These are phyloP conservation scores for Phalacrocorax carbo DNA, from an alignment of 2,113 vertebrate genomes.

Conservation along the genomic window DNA sequence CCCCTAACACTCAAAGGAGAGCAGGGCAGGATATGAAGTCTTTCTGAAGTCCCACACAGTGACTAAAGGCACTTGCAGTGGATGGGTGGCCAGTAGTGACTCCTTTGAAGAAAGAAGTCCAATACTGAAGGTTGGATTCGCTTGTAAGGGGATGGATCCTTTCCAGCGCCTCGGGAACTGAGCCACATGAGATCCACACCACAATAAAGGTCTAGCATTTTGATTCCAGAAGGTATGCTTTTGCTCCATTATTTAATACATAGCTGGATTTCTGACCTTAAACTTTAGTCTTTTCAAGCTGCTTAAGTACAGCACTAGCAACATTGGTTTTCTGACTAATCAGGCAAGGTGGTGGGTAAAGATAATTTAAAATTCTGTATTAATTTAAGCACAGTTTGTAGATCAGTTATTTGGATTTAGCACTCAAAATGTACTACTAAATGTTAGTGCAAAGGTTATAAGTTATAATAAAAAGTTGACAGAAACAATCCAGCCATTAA, in stretches of 20 bases:
- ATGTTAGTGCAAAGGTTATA: not conserved
- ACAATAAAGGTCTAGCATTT: not conserved
- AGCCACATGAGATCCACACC: rapidly evolving
- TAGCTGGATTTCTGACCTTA: not conserved
- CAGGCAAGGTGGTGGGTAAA: not conserved
- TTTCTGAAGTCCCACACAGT: not conserved
- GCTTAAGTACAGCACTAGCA: not conserved
- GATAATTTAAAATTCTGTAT: not conserved
- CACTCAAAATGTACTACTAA: not conserved
- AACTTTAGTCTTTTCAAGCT: not conserved
- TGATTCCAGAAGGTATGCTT: not conserved
- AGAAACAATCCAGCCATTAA: not conserved
- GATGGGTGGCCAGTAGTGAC: not conserved
- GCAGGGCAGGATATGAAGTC: not conserved
- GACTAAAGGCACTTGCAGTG: not conserved
- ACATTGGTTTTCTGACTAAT: not conserved
- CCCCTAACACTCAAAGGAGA: not conserved
- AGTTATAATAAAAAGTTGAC: not conserved
- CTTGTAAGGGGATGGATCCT: not conserved
- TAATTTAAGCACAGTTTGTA: not conserved
- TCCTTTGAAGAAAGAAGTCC: not conserved
- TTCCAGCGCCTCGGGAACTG: not conserved
- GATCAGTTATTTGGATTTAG: not conserved
- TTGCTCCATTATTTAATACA: not conserved
- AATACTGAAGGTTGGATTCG: rapidly evolving